Conservation (phyloP, 2,797 vertebrate genomes). For the Pygocentrus nattereri region DNA sequence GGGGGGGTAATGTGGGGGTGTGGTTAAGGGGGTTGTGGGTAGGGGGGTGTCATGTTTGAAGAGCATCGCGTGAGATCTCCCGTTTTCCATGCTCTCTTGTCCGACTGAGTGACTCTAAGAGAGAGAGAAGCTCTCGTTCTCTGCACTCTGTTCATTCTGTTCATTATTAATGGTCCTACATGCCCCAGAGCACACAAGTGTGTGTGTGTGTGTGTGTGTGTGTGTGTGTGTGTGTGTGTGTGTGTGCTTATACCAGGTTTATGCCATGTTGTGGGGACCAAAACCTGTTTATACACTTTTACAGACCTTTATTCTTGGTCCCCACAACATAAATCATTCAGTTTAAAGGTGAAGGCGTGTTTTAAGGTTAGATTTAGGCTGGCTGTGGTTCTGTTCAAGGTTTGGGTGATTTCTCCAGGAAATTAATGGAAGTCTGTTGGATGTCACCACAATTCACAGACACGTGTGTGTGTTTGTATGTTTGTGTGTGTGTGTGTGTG, state of each 20-base stretch:
- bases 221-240: not conserved
- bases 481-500: constrained; percentile 60
- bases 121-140: not conserved
- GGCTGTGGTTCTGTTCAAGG: no score
- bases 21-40: not conserved
- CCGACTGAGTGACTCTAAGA: constrained; percentile 12
- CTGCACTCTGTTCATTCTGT: not conserved
- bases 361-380: no score
- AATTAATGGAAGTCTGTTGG: no score
- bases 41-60: not conserved
- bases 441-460: no score
- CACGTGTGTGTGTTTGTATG: constrained; percentile 61
- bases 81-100: not conserved
- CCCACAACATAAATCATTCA: no score
- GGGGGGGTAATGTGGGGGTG: no score
- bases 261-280: no score
- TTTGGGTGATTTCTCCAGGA: no score
- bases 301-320: no score
- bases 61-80: constrained; percentile 28
- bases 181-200: not conserved
- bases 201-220: constrained; percentile 16
- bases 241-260: not conserved
- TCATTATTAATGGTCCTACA: constrained; percentile 9
- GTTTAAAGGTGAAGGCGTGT: no score
- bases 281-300: no score